These are phyloP conservation scores for Atta colombica DNA, from an alignment of 1,140 invertebrate species.

Conservation along the genomic window DNA sequence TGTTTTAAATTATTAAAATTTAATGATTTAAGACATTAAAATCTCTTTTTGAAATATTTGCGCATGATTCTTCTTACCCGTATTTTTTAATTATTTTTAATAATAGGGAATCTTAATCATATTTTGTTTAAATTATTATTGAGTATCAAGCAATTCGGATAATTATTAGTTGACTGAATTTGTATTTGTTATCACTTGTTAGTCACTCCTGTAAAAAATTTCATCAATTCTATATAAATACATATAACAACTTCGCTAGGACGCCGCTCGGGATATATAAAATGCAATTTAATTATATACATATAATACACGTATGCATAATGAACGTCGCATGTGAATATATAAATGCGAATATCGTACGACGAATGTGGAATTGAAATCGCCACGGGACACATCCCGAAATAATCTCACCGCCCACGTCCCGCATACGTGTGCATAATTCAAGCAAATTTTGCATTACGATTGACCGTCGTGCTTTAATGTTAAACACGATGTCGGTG, in stretches of 20 bases:
- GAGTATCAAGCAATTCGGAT: neutral
- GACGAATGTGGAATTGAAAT: constrained; percentile 50
- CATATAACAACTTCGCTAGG: neutral
- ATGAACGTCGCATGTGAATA: constrained; percentile 30
- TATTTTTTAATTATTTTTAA: no score
- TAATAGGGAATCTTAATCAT: no score
- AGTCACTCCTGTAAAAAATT: neutral
- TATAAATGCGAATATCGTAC: constrained; percentile 26
- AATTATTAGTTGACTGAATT: neutral
- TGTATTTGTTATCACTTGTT: neutral
- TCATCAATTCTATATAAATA: neutral
- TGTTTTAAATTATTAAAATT: no score
- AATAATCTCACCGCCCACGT: constrained; percentile 29
- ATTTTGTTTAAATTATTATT: no score
- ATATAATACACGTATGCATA: constrained; percentile 24
- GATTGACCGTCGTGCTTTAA: neutral
- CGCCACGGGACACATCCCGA: constrained; percentile 25
- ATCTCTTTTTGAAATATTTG: no score
- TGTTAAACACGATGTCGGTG: constrained; percentile 10
- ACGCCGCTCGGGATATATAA: neutral
- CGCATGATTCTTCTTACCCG: no score
- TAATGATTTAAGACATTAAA: no score
- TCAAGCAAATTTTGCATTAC: constrained; percentile 1
- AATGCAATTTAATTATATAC: constrained; percentile 15
- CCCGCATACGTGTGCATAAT: constrained; percentile 32